Evolutionary conservation across 2,113 vertebrate species (phyloP), one percentile per base, ranked within the genome.

Genomic region (Glaucomys volans): DNA sequence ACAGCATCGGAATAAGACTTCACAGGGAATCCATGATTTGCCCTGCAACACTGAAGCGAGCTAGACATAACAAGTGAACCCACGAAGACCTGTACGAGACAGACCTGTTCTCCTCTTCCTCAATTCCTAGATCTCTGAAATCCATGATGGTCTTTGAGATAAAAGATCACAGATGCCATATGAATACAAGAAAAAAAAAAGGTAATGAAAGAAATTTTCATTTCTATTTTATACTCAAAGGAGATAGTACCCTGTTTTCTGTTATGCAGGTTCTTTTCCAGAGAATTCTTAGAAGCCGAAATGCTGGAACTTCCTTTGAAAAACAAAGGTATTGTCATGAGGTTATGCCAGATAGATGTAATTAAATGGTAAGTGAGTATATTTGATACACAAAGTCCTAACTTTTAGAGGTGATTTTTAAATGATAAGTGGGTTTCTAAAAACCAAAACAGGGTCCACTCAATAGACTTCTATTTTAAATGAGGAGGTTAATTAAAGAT

Each of bases 371-470:
- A 26, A 20, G 54, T 57, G 22, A 57, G 22, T 47, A 2, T 50
- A 69, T 80, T 13, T 72, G 18, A 87, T n/a, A 64, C 11, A 90
- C 0, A 93, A 93, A 90, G 59, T 6, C 10, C 2, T 72, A 85
- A 90, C 54, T 77, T 93, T 93, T 32, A 66, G 30, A 79, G 52
- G 72, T 37, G 47, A 54, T 30, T 74, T 87, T 87, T 77, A 62
- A 62, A 62, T 75, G 37, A 77, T 64, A 93, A 89, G 77, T 52
- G 20, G 40, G 44, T 16, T 71, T 84, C 50, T 89, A 52, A 93
- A 94, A 95, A 92, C 59, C 67, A 79, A 88, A 84, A 88, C 8
- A 50, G 13, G 18, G 64, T 77, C 64, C 37, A 83, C 22, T 84
- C 44, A 82, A 35, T 32, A 87, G 66, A 75, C 11, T 71, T 88